These are phyloP conservation scores for Riptortus pedestris DNA, from an alignment of 1,140 invertebrate genomes.

Conservation along the genomic window DNA sequence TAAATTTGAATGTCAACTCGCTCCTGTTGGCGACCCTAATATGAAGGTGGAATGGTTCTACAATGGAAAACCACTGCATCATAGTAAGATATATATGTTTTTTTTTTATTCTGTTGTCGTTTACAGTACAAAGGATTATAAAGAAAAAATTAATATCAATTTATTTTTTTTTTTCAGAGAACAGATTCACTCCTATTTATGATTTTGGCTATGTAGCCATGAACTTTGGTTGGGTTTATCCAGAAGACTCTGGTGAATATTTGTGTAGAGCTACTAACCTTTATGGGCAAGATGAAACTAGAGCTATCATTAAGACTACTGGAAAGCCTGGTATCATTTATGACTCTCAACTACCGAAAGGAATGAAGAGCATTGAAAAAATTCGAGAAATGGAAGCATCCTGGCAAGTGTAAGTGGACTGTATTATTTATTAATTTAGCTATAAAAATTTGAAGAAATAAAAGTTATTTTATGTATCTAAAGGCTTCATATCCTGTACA, in stretches of 20 bases:
- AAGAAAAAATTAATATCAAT: conserved; percentile 13
- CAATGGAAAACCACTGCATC: conserved; percentile 76
- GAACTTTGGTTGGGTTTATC: conserved; percentile 92
- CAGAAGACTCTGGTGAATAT: conserved; percentile 83
- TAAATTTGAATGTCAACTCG: conserved; percentile 87
- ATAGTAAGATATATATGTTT: conserved; percentile 50
- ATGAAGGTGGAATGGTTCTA: conserved; percentile 97
- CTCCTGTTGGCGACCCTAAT: conserved; percentile 88
- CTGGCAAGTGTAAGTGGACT: conserved; percentile 68
- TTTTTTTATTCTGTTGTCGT: not conserved
- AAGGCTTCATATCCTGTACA: not conserved
- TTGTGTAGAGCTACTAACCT: conserved; percentile 81
- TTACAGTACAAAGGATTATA: conserved; percentile 22
- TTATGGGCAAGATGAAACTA: conserved; percentile 81
- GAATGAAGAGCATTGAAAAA: conserved; percentile 89
- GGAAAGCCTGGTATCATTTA: conserved; percentile 86
- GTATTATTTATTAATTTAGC: no score
- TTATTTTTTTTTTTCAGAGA: conserved; percentile 48
- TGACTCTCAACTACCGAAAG: conserved; percentile 82
- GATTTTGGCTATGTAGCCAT: conserved; percentile 94
- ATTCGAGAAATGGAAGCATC: conserved; percentile 94
- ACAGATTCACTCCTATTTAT: conserved; percentile 83
- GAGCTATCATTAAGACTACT: conserved; percentile 67
- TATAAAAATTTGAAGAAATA: conserved; percentile 3
- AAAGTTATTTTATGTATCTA: not conserved